phyloP scores from a whole-genome alignment of 1,140 invertebrate species.

The Drosophila tristis region DNA sequence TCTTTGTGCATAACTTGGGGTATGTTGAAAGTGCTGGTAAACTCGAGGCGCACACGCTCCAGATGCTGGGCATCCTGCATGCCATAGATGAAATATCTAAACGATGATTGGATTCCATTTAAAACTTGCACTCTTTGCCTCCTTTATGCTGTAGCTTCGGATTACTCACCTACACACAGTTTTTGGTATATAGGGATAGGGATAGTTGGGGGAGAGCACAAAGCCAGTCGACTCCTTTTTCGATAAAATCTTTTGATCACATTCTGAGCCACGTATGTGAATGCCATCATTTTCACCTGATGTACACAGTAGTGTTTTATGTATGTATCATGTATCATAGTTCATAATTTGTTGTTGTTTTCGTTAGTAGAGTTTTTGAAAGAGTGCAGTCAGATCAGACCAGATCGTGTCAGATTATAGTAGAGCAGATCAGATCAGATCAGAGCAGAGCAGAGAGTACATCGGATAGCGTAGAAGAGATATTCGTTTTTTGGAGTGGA shows the following conservation, averaged over 20 bases:
- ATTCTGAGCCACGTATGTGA: constrained; percentile 97
- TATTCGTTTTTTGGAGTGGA: constrained; percentile 15
- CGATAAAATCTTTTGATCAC: constrained; percentile 98
- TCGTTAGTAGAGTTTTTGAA: constrained; percentile 36
- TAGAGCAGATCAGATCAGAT: constrained; percentile 19
- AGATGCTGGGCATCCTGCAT: constrained; percentile 97
- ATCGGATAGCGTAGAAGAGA: constrained; percentile 30
- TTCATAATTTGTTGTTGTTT: constrained; percentile 38
- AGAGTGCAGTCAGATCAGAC: constrained; percentile 33
- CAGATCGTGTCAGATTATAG: constrained; percentile 30
- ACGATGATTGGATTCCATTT: neutral
- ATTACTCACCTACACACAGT: constrained; percentile 92
- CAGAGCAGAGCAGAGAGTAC: constrained; percentile 19
- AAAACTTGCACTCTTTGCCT: too few species aligned
- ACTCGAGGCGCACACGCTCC: constrained; percentile 95
- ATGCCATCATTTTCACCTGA: constrained; percentile 91
- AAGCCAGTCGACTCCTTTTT: constrained; percentile 95
- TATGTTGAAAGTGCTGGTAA: constrained; percentile 93
- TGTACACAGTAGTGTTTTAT: constrained; percentile 30
- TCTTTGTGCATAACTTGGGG: constrained; percentile 89
- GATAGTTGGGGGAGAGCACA: constrained; percentile 98
- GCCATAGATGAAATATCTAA: constrained; percentile 97
- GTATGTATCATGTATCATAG: too few species aligned
- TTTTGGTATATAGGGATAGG: constrained; percentile 96
- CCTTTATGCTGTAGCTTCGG: accelerated